Evolutionary conservation across 2,888 invertebrate species (phyloP).

Genomic region (Margaritifera margaritifera): DNA sequence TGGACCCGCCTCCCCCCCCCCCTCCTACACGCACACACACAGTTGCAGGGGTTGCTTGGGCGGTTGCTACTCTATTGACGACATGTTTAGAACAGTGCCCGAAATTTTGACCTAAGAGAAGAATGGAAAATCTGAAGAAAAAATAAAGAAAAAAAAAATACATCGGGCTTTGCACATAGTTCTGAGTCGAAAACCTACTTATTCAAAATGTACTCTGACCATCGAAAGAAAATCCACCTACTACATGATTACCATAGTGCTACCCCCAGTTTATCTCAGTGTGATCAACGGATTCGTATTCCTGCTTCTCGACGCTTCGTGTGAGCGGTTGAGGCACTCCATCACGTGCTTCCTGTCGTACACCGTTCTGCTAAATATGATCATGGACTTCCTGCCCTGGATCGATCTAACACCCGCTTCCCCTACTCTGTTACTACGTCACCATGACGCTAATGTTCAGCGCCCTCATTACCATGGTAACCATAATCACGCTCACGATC

Average conservation of each 20-base stretch:
- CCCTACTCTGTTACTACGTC: constrained; percentile 28
- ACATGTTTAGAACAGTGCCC: too few species aligned
- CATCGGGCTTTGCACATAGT: too few species aligned
- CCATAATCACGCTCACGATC: too few species aligned
- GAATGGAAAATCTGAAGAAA: too few species aligned
- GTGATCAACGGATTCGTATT: constrained; percentile 25
- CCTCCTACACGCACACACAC: too few species aligned
- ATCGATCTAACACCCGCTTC: constrained; percentile 22
- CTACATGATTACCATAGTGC: constrained; percentile 26
- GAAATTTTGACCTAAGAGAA: too few species aligned
- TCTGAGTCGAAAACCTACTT: too few species aligned
- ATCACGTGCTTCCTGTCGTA: constrained; percentile 37
- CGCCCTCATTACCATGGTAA: constrained; percentile 18
- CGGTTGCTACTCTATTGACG: too few species aligned
- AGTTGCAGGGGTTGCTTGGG: too few species aligned
- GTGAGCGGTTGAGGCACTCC: constrained; percentile 30
- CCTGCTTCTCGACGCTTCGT: constrained; percentile 28
- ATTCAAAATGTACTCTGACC: too few species aligned
- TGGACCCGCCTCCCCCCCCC: too few species aligned
- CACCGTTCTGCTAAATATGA: constrained; percentile 23
- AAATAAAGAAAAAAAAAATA: too few species aligned
- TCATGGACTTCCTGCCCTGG: constrained; percentile 24
- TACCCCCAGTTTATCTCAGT: constrained; percentile 20
- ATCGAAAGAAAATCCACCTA: constrained; percentile 28
- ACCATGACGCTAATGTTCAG: constrained; percentile 31